These are phyloP conservation scores for Tipula unca DNA, from an alignment of 2,888 invertebrate genomes.

Conservation along the genomic window DNA sequence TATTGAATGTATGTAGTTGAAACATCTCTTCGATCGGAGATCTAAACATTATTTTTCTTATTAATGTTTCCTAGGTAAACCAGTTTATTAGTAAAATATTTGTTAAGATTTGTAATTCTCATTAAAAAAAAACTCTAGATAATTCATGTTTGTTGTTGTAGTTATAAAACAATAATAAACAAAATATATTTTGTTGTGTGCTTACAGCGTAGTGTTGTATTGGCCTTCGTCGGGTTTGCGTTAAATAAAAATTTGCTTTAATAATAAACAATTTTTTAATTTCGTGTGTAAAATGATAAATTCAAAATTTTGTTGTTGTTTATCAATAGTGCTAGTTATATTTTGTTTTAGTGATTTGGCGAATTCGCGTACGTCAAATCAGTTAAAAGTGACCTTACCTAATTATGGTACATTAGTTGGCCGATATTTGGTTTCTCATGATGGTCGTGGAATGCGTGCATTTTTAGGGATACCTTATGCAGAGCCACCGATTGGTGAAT, in stretches of 20 bases:
- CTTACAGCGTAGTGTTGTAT: neutral
- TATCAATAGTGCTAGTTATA: neutral
- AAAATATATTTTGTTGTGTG: neutral
- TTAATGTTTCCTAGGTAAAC: neutral
- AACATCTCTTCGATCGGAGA: neutral
- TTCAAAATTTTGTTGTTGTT: neutral
- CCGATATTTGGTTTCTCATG: slow-evolving; percentile 46
- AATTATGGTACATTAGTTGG: slow-evolving; percentile 49
- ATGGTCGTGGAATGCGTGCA: slow-evolving; percentile 49
- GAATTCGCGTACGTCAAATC: slow-evolving; percentile 34
- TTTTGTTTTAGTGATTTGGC: slow-evolving; percentile 18
- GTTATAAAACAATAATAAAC: neutral
- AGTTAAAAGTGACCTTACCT: slow-evolving; percentile 34
- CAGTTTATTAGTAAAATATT: neutral
- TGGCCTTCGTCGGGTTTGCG: neutral
- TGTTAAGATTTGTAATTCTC: neutral
- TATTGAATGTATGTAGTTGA: neutral
- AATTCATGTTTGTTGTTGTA: neutral
- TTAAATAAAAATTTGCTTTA: neutral
- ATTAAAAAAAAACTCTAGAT: neutral
- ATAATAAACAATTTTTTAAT: neutral
- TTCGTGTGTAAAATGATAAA: neutral
- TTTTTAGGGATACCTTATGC: slow-evolving; percentile 60
- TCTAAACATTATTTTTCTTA: neutral
- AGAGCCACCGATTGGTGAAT: slow-evolving; percentile 49